A percentile compares a stretch with the other conserved stretches of the same genome.
Evolutionary conservation across 30 jellyfish, hydroid and myxozoan genomes (phyloP).

Genomic region (Pseudorhiza aurosa): DNA sequence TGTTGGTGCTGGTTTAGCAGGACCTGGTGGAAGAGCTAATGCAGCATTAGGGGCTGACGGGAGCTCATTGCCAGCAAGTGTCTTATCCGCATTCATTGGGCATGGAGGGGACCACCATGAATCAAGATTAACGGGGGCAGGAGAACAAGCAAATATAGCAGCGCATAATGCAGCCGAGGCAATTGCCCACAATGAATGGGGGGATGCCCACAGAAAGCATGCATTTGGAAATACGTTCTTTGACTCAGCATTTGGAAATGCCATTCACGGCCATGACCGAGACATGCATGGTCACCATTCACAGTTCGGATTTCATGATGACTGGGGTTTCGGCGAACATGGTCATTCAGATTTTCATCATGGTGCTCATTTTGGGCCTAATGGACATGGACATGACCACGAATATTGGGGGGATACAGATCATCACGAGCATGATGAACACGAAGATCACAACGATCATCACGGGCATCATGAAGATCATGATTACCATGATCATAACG

Average conservation of each 20-base stretch:
- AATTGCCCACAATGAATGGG: conserved; percentile 75
- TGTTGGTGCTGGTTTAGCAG: conserved; percentile 49
- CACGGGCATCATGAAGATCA: conserved; percentile 26
- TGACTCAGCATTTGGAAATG: conserved; percentile 71
- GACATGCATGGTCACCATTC: conserved; percentile 85
- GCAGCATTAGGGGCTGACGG: conserved; percentile 50
- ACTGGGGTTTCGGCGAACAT: conserved; percentile 93
- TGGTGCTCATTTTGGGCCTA: conserved; percentile 72
- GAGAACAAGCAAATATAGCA: conserved; percentile 78
- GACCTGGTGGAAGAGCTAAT: conserved; percentile 47
- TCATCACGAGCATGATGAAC: conserved; percentile 61
- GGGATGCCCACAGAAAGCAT: conserved; percentile 49
- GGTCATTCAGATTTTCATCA: conserved; percentile 79
- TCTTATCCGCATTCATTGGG: conserved; percentile 8
- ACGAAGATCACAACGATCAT: conserved; percentile 43
- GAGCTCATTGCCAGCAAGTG: conserved; percentile 34
- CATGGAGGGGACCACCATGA: conserved; percentile 50
- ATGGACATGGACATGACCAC: conserved; percentile 67
- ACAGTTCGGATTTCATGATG: conserved; percentile 93
- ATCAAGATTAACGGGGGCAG: conserved; percentile 68
- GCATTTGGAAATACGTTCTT: conserved; percentile 62
- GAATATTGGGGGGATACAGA: conserved; percentile 75
- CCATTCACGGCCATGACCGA: conserved; percentile 70
- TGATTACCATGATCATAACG: conserved; percentile 53
- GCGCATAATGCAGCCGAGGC: conserved; percentile 75